Evolutionary conservation across 2,797 vertebrate genomes (phyloP), one percentile per base, ranked within the genome.

Genomic region (Pangasius macronema): DNA sequence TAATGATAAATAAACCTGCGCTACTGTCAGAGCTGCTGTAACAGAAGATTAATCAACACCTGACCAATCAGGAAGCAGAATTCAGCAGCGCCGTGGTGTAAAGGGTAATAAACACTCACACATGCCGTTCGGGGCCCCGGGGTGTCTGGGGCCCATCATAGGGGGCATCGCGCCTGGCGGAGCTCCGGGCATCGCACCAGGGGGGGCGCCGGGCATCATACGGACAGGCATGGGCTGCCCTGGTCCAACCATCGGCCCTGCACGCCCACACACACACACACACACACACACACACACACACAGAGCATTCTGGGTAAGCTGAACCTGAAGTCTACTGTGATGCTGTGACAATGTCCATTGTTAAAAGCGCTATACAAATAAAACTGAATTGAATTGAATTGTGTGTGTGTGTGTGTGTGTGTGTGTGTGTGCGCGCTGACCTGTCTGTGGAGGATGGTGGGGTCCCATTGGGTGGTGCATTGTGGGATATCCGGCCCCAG

Each of bases 401-500:
- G 42, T 42, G 42, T 42, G 42, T 42, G 42, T 42, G 42, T 42
- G 42, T 42, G 42, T 7, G 42, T 3, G 65, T 24, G 22, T 61
- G 59, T 3, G 2, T 16, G 13, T 53, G 51, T 53, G 51, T 51
- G 51, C 9, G 4, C 24, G 42, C 84, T 93, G 73, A 98, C 98
- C 98, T 94, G 97, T 96, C 90, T 96, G 97, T 6, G 96, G 94
- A 0, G 97, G 95, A 91, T 99, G 98, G 90, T 97, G 97, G 0
- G 97, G 97, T 1, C 95, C 97, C 97, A 99, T 97, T 14, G 95
- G 94, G 92, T 99, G 98, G 91, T 98, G 98, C 95, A 99, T 97
- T 9, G 97, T 94, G 0, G 97, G 96, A 91, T 96, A 99, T 0
- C 97, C 97, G 0, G 96, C 65, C 49, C 93, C 94, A 0, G 94